Percentiles rank a stretch among this genome's conserved stretches.
phyloP scores from a whole-genome alignment of 1,140 invertebrate genomes.

The Drosophila subpulchrella region DNA sequence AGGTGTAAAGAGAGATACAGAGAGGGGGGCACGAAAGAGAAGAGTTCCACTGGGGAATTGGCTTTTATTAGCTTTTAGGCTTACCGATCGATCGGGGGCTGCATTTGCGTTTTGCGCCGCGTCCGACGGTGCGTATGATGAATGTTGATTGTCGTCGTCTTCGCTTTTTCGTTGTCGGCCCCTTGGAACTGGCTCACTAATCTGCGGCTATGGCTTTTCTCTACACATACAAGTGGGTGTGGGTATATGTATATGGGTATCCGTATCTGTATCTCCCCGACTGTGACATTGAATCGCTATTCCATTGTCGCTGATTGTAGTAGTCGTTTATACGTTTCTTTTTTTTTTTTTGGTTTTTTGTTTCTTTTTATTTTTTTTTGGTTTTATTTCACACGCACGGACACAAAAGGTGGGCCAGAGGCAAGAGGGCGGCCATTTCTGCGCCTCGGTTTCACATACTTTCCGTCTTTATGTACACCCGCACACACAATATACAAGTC shows the following conservation, averaged over 20 bases:
- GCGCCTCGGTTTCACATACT: constrained; percentile 49
- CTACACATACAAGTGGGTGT: constrained; percentile 27
- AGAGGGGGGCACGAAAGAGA: constrained; percentile 16
- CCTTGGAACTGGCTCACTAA: constrained; percentile 55
- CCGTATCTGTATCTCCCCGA: constrained; percentile 35
- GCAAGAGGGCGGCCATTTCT: constrained; percentile 50
- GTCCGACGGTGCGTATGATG: constrained; percentile 77
- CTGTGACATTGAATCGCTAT: constrained; percentile 78
- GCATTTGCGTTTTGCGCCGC: constrained; percentile 66
- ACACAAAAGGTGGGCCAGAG: constrained; percentile 65
- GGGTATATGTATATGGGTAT: constrained; percentile 28
- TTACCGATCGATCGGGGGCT: constrained; percentile 64
- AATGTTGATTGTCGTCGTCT: constrained; percentile 67
- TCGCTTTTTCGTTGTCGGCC: constrained; percentile 10
- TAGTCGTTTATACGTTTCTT: constrained; percentile 23
- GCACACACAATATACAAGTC: constrained; percentile 30
- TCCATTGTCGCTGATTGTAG: constrained; percentile 42
- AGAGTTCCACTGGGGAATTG: constrained; percentile 14
- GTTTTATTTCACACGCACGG: constrained; percentile 70
- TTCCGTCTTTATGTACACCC: constrained; percentile 45
- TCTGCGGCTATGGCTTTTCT: constrained; percentile 66
- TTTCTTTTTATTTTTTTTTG: constrained; percentile 19
- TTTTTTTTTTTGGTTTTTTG: constrained; percentile 11
- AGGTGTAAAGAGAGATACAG: constrained; percentile 17
- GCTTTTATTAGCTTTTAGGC: constrained; percentile 24